Evolutionary conservation across 2,888 invertebrate genomes (phyloP), one percentile per base, ranked within the genome.

Genomic region (Chrysolina oricalcia): DNA sequence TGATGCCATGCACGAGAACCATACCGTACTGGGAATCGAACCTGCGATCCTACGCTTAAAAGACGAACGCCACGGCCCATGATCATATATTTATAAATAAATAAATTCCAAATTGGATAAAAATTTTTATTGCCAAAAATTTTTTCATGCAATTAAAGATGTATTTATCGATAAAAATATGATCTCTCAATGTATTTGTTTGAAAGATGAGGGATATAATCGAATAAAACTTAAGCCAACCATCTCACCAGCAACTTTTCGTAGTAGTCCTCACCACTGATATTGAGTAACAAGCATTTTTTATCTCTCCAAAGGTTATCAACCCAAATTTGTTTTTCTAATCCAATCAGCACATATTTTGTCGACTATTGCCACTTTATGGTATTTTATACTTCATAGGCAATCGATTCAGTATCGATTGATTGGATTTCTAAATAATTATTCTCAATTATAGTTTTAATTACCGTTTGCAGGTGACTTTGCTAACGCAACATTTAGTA

Each of bases 291-390:
- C 62, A 66, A 70, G 70, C 70, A 70, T 70, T 75, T 75, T 73
- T 73, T 41, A 66, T 73, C 72, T 73, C 62, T 73, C 23, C 21
- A 73, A 73, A 76, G 75, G 75, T 76, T 76, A 73, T 76, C 70
- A 72, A 70, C 75, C 75, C 70, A 70, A 71, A 66, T 65, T 62
- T 69, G 75, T 70, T 73, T 65, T 75, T 75, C 40, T 72, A 65
- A 41, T 56, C 41, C 48, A 72, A 70, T 76, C 75, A 76, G 72
- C 73, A 72, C 11, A 64, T 72, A 72, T 75, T 72, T 72, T 72
- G 64, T 69, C 68, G 56, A 75, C 68, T 63, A 59, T 21, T 68
- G 74, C 70, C 74, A 74, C 48, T 74, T 74, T 68, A 21, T 63
- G 59, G 56, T 15, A 46, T 35, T 35, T 35, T 35, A 27, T 71